phyloP scores from a whole-genome alignment of 2,113 vertebrate genomes.

The Morone chrysops region DNA sequence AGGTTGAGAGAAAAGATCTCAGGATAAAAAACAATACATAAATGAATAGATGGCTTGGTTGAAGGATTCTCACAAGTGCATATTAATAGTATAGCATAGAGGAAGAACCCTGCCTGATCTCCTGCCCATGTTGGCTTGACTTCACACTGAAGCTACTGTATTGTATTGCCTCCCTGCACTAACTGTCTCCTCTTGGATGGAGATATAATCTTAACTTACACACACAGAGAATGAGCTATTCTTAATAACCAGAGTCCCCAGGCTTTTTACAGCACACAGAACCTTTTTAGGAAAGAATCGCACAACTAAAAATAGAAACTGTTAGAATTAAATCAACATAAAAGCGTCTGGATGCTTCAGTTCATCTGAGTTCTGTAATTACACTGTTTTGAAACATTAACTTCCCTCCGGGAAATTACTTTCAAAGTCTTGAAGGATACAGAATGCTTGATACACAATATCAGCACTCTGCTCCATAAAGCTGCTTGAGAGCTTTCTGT shows the following conservation, averaged over 20 bases:
- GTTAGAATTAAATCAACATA: conserved; percentile 29
- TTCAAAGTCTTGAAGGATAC: conserved; percentile 19
- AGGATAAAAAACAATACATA: not conserved
- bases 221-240: conserved; percentile 26
- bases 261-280: conserved; percentile 8
- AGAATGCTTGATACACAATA: not conserved
- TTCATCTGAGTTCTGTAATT: conserved; percentile 43
- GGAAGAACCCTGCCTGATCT: not conserved
- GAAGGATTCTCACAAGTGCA: not conserved
- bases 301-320: conserved; percentile 46
- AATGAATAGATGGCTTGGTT: not conserved
- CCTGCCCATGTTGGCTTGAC: not conserved
- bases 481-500: not conserved
- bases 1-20: not conserved
- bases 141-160: not conserved
- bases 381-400: conserved; percentile 48
- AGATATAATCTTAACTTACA: conserved; percentile 32
- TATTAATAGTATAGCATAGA: not conserved
- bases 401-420: not conserved
- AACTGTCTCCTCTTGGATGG: not conserved
- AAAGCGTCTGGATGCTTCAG: conserved; percentile 28
- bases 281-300: conserved; percentile 36
- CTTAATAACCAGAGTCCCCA: conserved; percentile 19
- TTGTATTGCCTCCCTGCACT: not conserved
- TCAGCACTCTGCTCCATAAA: not conserved